Evolutionary conservation across 2,888 invertebrate genomes (phyloP).

Genomic region (Mongoloraphidia duomilia): DNA sequence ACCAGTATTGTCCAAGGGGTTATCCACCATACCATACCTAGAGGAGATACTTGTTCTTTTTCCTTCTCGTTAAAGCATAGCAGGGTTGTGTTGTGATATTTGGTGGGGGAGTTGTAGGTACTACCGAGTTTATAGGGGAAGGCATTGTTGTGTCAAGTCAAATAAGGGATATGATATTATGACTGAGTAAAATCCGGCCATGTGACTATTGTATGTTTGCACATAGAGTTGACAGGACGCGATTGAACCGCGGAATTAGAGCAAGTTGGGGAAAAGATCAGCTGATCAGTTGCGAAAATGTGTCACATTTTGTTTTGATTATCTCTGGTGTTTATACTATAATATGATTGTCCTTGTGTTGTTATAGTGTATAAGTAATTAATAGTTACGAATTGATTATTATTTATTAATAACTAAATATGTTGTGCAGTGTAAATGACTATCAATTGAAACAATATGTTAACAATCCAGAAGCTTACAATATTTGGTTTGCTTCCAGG

Average conservation of each 20-base stretch:
- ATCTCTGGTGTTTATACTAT: too few relatives aligned
- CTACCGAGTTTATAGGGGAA: background rate
- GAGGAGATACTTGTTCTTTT: too few relatives aligned
- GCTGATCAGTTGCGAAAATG: too few relatives aligned
- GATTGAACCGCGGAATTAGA: too few relatives aligned
- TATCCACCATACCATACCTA: too few relatives aligned
- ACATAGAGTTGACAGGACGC: background rate
- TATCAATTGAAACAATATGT: background rate
- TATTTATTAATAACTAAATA: constrained; percentile 6
- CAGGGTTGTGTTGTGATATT: background rate
- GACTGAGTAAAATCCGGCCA: background rate
- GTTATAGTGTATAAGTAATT: too few relatives aligned
- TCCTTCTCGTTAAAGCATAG: background rate
- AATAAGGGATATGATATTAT: background rate
- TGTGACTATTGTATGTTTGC: background rate
- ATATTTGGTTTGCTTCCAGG: constrained; percentile 47
- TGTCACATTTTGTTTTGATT: too few relatives aligned
- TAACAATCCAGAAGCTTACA: constrained; percentile 19
- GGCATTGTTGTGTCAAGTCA: background rate
- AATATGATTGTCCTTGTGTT: too few relatives aligned
- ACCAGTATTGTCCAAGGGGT: too few relatives aligned
- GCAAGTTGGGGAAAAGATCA: too few relatives aligned
- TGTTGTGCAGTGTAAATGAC: constrained; percentile 23
- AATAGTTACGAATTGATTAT: too few relatives aligned
- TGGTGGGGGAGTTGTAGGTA: background rate